Evolutionary conservation across 2,113 vertebrate species (phyloP), one percentile per base, ranked within the genome.

Genomic region (Sinocyclocheilus grahami): DNA sequence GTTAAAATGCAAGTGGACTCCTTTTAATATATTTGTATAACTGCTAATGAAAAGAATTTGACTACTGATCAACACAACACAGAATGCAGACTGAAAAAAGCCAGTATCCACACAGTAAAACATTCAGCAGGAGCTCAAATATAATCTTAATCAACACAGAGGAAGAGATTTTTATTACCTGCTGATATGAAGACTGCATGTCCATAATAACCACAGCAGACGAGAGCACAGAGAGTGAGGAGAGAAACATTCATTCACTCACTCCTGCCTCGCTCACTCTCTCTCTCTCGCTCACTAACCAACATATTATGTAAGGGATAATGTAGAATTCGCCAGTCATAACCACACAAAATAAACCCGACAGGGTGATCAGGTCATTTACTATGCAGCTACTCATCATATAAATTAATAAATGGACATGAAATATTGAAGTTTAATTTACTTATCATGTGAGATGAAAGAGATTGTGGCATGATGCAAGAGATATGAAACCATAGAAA

Each of bases 321-420:
- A 82, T 27, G 53, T 78, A 82, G 62, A 86, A 27, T 18, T n/a
- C 5, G 3, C 27, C 48, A 55, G 48, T 78, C 48, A 85, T 62
- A 77, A 77, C 37, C 67, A 51, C n/a, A 55, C 30, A 55, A 77
- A 86, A 86, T 58, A 42, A 16, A 60, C 8, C 88, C 86, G 88
- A 88, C 88, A 87, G 89, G 76, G 16, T 18, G 14, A 55, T 55
- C 14, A 33, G n/a, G 75, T 14, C 72, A 33, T 33, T 78, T 55
- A 72, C 42, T 74, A 74, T 2, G 22, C 20, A 55, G 76, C 51
- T 27, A 30, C 14, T 77, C 6, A 1, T 53, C n/a, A 78, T 12
- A 33, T 55, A 55, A 33, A 78, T 55, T 5, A 18, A 2, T 55
- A 27, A 77, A 30, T 3, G 12, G 3, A 33, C 8, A 30, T 33